Evolutionary conservation across 2,888 invertebrate genomes (phyloP).

Genomic region (Melieria picta): DNA sequence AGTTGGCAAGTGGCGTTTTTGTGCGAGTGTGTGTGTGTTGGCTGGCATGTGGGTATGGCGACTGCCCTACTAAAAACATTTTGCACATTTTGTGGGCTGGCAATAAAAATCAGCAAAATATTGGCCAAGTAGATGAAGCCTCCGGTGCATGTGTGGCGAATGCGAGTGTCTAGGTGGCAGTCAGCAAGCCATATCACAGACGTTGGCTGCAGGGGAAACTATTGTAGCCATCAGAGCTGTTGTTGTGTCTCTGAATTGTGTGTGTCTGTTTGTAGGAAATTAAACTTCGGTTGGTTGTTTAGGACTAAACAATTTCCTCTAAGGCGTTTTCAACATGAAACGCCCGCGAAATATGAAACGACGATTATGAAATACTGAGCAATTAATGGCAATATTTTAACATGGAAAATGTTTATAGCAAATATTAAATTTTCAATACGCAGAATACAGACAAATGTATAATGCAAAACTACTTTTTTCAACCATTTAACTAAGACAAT

Average conservation of each 20-base stretch:
- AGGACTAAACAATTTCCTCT: neutral
- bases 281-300: neutral
- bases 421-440: too few species aligned
- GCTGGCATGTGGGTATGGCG: neutral
- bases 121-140: neutral
- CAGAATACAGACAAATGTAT: too few species aligned
- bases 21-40: neutral
- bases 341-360: neutral
- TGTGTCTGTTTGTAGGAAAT: neutral
- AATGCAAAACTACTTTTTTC: too few species aligned
- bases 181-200: neutral
- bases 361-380: too few species aligned
- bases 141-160: too few species aligned
- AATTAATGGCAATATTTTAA: too few species aligned
- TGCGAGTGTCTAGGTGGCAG: neutral
- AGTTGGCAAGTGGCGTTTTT: slow-evolving; percentile 17
- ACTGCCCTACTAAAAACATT: slow-evolving; percentile 3
- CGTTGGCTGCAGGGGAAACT: too few species aligned
- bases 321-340: slow-evolving; percentile 1
- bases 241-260: neutral
- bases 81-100: slow-evolving; percentile 17
- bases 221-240: neutral
- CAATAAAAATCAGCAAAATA: slow-evolving; percentile 23
- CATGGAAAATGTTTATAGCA: too few species aligned
- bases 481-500: too few species aligned